Evolutionary conservation across 2,113 vertebrate genomes (phyloP).

Genomic region (Periophthalmodon schlosseri): DNA sequence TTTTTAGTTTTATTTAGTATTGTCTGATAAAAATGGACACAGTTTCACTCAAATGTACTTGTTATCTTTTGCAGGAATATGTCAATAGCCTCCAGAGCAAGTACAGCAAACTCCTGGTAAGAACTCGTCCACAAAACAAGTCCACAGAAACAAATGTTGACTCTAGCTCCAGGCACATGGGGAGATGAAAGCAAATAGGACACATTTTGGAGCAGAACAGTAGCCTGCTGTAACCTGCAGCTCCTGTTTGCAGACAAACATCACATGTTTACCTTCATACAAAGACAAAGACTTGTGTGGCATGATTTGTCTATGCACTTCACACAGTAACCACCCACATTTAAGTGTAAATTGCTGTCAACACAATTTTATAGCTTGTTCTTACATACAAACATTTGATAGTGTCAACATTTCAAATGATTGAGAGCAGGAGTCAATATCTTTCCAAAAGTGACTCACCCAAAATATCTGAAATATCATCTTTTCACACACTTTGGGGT

Average conservation of each 20-base stretch:
- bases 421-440: too few species aligned
- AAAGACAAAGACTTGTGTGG: background rate
- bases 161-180: background rate
- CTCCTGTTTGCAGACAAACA: constrained; percentile 1
- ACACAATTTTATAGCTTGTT: background rate
- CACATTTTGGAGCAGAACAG: background rate
- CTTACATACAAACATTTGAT: background rate
- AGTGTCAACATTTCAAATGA: too few species aligned
- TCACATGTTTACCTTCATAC: background rate
- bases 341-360: background rate
- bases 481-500: too few species aligned
- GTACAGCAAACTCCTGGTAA: constrained; percentile 93
- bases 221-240: background rate
- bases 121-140: constrained; percentile 8
- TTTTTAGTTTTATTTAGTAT: background rate
- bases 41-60: background rate
- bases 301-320: background rate
- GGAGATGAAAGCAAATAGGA: background rate
- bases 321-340: background rate
- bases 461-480: too few species aligned
- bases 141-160: background rate
- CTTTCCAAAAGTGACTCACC: too few species aligned
- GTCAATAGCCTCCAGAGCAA: constrained; percentile 79
- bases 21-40: background rate
- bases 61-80: constrained; percentile 74